Base-by-base conservation (phyloP, 64 coral and sea anemone species). In the Exaiptasia diaphana region DNA sequence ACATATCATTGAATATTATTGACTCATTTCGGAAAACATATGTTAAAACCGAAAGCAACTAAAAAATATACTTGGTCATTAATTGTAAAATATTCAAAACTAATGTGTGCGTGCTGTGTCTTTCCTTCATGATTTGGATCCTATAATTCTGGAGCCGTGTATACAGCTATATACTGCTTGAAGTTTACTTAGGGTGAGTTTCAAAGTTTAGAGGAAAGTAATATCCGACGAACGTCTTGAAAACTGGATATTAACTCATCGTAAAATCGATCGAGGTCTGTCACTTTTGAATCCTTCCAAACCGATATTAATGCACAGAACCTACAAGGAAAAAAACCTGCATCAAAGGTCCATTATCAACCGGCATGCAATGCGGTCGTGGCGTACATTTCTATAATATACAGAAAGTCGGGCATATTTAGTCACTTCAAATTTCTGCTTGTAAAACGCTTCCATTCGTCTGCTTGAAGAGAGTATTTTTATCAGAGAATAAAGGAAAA, bases 161-260 rank as follows among this genome's bases (percentile, higher is more conserved):
- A n/a, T n/a, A n/a, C n/a, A n/a, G n/a, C n/a, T n/a, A n/a, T n/a
- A n/a, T n/a, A n/a, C n/a, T n/a, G n/a, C n/a, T n/a, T n/a, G n/a
- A n/a, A n/a, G n/a, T n/a, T n/a, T n/a, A n/a, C n/a, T n/a, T n/a
- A n/a, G n/a, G n/a, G n/a, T n/a, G n/a, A n/a, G n/a, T n/a, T n/a
- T 88, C 40, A 90, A 39, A 90, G 70, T 54, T 77, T 90, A 41
- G 78, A 27, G 3, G 56, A n/a, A 32, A 65, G 69, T 68, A 90
- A 44, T 12, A 90, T 50, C 12, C 28, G 20, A 29, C 54, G 71
- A 69, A 90, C 68, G 36, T 90, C 87, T n/a, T 23, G 22, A 24
- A 90, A 76, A 68, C 78, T 82, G 31, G 67, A 48, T 38, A 29
- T 64, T 2, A 90, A 48, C 34, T 72, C 71, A 41, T 76, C 46